Conservation (phyloP, 2,888 invertebrate species). For the Orchestes rusci region DNA sequence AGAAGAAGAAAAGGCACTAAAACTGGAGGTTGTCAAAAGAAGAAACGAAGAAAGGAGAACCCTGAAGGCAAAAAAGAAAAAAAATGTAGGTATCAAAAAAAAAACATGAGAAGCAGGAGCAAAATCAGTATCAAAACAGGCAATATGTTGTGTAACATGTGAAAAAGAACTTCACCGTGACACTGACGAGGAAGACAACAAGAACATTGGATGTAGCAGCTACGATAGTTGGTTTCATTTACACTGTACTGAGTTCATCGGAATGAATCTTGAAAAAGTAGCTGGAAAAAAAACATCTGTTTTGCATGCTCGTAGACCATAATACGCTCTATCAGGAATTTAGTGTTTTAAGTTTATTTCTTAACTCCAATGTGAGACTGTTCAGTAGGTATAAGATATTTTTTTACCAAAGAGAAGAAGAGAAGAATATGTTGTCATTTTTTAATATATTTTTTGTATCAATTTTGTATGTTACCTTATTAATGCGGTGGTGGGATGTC, state of each 20-base stretch:
- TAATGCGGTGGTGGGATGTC: too few species aligned
- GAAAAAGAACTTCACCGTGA: background rate
- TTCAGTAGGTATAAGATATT: too few species aligned
- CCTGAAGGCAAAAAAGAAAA: background rate
- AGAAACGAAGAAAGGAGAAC: background rate
- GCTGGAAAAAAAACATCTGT: constrained; percentile 1
- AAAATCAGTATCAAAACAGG: background rate
- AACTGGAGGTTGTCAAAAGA: background rate
- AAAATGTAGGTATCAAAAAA: background rate
- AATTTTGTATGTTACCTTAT: too few species aligned
- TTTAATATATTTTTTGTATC: too few species aligned
- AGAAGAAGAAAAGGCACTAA: background rate
- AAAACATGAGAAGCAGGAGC: background rate
- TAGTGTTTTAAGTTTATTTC: too few species aligned
- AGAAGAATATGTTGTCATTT: too few species aligned
- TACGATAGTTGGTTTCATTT: constrained; percentile 4
- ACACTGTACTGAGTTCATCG: constrained; percentile 1
- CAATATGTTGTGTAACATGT: background rate
- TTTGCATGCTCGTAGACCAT: background rate
- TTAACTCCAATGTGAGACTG: too few species aligned
- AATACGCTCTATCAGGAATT: too few species aligned
- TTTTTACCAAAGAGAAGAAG: too few species aligned
- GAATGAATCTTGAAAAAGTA: background rate
- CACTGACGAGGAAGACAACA: constrained; percentile 3
- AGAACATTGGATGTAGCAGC: constrained; percentile 4